Conservation (phyloP, 2,888 invertebrate species). For the Drosophila bunnanda region DNA sequence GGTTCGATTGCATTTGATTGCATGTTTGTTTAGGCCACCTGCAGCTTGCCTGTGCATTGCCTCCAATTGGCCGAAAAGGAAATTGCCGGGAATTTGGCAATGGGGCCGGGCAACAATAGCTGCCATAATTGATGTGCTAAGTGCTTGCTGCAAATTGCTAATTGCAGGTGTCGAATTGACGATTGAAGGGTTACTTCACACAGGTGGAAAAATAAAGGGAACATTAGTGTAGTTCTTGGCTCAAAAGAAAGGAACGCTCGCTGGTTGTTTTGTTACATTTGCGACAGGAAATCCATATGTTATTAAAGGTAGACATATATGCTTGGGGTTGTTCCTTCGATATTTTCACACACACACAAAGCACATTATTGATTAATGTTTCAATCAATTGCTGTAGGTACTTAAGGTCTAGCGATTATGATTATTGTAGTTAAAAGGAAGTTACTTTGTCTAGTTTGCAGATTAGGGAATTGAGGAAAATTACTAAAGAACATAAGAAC, state of each 20-base stretch:
- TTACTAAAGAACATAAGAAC: no score
- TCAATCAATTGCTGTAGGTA: constrained; percentile 13
- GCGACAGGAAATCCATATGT: constrained; percentile 25
- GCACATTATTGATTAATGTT: constrained; percentile 32
- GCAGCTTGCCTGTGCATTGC: constrained; percentile 21
- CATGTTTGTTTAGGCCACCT: constrained; percentile 67
- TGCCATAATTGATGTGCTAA: constrained; percentile 56
- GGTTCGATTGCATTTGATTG: constrained; percentile 79
- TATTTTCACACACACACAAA: background rate
- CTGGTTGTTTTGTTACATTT: constrained; percentile 1
- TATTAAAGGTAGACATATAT: background rate
- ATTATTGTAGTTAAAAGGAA: background rate
- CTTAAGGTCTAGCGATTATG: background rate
- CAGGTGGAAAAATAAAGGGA: constrained; percentile 22
- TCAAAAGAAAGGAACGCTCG: background rate
- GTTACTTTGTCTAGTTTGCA: background rate
- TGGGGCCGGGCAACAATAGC: constrained; percentile 42
- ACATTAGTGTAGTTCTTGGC: background rate
- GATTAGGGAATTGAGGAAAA: background rate
- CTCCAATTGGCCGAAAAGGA: constrained; percentile 73
- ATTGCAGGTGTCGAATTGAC: constrained; percentile 62
- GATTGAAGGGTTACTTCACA: constrained; percentile 64
- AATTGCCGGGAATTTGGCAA: constrained; percentile 64
- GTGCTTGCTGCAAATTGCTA: constrained; percentile 55
- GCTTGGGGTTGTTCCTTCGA: background rate